Evolutionary conservation across 2,113 vertebrate species (phyloP).

Genomic region (Tychaedon coryphoeus): DNA sequence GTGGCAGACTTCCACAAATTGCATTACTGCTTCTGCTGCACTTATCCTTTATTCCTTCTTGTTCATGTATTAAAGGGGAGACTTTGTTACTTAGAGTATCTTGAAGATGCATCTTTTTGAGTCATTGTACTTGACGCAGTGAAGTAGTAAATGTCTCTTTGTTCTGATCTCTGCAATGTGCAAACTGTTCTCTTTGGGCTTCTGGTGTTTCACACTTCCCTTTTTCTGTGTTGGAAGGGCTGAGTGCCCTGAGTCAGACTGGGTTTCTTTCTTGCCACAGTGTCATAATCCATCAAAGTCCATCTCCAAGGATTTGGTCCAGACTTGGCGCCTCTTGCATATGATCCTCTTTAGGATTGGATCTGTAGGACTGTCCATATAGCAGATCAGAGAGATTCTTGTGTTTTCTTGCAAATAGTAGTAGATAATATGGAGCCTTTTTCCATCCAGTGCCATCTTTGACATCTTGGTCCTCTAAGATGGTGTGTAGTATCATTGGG

Average conservation of each 20-base stretch:
- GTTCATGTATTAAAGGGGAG: neutral
- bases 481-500: accelerated
- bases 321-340: neutral
- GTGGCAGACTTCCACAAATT: neutral
- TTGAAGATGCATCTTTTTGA: neutral
- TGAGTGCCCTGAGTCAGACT: neutral
- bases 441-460: neutral
- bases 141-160: neutral
- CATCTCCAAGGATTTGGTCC: neutral
- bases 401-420: neutral
- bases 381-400: neutral
- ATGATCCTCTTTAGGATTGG: neutral
- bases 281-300: neutral
- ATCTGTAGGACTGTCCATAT: accelerated
- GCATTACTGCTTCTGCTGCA: neutral
- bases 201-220: neutral
- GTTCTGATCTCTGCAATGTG: neutral
- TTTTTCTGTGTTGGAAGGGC: neutral
- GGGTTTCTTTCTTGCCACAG: neutral
- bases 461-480: neutral
- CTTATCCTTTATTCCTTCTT: neutral
- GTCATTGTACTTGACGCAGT: neutral
- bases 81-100: neutral
- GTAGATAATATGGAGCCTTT: accelerated
- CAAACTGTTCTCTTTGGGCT: neutral